Evolutionary conservation across 2,797 vertebrate species (phyloP).

Genomic region (Clarias platycephalus): DNA sequence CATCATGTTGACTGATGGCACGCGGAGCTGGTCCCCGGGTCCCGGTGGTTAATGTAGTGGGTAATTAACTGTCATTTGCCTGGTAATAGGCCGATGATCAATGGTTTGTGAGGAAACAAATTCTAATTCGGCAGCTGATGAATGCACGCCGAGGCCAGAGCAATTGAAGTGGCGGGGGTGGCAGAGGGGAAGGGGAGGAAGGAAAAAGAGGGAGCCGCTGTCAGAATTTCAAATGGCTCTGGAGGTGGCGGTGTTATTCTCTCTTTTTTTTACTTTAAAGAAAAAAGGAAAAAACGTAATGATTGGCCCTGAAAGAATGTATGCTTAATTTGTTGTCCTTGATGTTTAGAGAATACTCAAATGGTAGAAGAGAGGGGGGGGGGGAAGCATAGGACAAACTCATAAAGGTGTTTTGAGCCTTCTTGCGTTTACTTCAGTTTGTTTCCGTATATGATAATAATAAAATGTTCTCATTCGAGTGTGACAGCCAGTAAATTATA

Average conservation of each 20-base stretch:
- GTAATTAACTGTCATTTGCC: slow-evolving; percentile 99
- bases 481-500: slow-evolving; percentile 54
- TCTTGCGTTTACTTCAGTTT: neutral
- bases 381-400: neutral
- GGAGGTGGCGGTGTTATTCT: slow-evolving; percentile 66
- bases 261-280: slow-evolving; percentile 22
- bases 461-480: slow-evolving; percentile 28
- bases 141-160: slow-evolving; percentile 88
- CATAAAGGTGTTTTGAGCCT: neutral
- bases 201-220: slow-evolving; percentile 67
- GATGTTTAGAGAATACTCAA: slow-evolving; percentile 53
- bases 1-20: slow-evolving; percentile 99
- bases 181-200: slow-evolving; percentile 63
- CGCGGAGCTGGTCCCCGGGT: slow-evolving; percentile 92
- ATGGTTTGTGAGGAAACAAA: slow-evolving; percentile 99
- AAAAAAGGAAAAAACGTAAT: slow-evolving; percentile 33
- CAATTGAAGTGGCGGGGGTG: slow-evolving; percentile 83
- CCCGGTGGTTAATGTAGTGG: slow-evolving; percentile 99
- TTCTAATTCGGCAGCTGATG: slow-evolving; percentile 99
- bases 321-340: slow-evolving; percentile 58
- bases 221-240: slow-evolving; percentile 83
- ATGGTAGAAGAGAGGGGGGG: slow-evolving; percentile 32
- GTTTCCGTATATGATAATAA: slow-evolving; percentile 34
- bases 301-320: slow-evolving; percentile 51
- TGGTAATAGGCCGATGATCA: slow-evolving; percentile 99